These are phyloP conservation scores for Odontocerum albicorne DNA, from an alignment of 2,888 invertebrate species.

Conservation along the genomic window DNA sequence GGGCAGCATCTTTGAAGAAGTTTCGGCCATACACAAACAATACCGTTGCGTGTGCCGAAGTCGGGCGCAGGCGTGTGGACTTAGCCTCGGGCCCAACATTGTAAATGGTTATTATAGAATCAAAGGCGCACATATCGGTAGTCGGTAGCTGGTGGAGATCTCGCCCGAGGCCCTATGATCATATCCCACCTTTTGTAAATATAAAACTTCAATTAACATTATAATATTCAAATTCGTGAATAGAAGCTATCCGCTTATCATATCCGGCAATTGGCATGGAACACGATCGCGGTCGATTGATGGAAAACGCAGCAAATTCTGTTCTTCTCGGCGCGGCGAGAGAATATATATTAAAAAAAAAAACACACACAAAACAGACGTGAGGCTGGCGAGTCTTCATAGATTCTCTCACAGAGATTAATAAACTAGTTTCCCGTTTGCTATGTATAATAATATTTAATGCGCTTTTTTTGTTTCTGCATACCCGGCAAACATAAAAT, in stretches of 20 bases:
- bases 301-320: no score
- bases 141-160: slow-evolving; percentile 30
- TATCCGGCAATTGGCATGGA: slow-evolving; percentile 4
- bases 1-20: slow-evolving; percentile 21
- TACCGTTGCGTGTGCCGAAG: slow-evolving; percentile 35
- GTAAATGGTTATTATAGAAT: slow-evolving; percentile 18
- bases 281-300: no score
- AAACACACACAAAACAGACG: no score
- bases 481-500: slow-evolving; percentile 7
- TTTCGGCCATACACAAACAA: slow-evolving; percentile 29
- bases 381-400: neutral
- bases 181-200: slow-evolving; percentile 15
- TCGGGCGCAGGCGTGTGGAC: slow-evolving; percentile 23
- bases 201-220: slow-evolving; percentile 9
- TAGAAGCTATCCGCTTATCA: slow-evolving; percentile 6
- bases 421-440: slow-evolving; percentile 29
- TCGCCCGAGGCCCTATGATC: slow-evolving; percentile 20
- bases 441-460: slow-evolving; percentile 11
- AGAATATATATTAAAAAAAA: no score
- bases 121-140: slow-evolving; percentile 22
- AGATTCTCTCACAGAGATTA: slow-evolving; percentile 32
- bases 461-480: slow-evolving; percentile 6
- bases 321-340: no score
- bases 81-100: slow-evolving; percentile 18
- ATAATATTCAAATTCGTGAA: slow-evolving; percentile 14